phyloP scores from a whole-genome alignment of 2,797 vertebrate species.

The Malacoctenus gilli region DNA sequence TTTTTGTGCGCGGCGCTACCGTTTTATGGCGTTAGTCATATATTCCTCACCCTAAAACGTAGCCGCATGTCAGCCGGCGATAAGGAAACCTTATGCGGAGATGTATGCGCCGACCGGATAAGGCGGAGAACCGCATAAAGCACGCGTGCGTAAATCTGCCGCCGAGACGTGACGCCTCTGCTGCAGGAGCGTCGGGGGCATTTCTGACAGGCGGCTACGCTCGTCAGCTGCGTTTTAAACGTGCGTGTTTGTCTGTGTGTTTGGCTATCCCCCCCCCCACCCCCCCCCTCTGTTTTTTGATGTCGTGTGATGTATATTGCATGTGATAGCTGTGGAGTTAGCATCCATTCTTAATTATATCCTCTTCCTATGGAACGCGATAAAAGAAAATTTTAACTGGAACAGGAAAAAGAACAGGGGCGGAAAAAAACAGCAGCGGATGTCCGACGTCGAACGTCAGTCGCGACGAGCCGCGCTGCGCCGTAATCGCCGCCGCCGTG shows the following conservation, averaged over 20 bases:
- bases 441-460: no score
- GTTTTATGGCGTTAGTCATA: slow-evolving; percentile 24
- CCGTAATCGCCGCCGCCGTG: no score
- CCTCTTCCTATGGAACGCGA: neutral
- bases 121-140: slow-evolving; percentile 21
- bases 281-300: slow-evolving; percentile 1
- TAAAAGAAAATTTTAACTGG: neutral
- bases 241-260: neutral
- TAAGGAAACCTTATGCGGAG: slow-evolving; percentile 32
- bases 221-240: slow-evolving; percentile 14
- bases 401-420: slow-evolving; percentile 6
- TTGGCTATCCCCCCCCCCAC: neutral
- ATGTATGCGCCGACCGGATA: slow-evolving; percentile 32
- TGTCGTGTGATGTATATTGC: slow-evolving; percentile 6
- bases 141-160: slow-evolving; percentile 28
- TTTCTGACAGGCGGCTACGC: slow-evolving; percentile 3
- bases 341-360: neutral
- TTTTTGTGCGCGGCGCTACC: slow-evolving; percentile 11
- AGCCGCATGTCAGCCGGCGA: slow-evolving; percentile 29
- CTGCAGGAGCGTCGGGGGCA: neutral
- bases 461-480: no score
- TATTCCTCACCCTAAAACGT: slow-evolving; percentile 37
- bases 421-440: no score
- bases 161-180: slow-evolving; percentile 17
- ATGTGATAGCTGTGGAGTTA: neutral